These are phyloP conservation scores for Pantala flavescens DNA, from an alignment of 1,140 invertebrate genomes.

Conservation along the genomic window DNA sequence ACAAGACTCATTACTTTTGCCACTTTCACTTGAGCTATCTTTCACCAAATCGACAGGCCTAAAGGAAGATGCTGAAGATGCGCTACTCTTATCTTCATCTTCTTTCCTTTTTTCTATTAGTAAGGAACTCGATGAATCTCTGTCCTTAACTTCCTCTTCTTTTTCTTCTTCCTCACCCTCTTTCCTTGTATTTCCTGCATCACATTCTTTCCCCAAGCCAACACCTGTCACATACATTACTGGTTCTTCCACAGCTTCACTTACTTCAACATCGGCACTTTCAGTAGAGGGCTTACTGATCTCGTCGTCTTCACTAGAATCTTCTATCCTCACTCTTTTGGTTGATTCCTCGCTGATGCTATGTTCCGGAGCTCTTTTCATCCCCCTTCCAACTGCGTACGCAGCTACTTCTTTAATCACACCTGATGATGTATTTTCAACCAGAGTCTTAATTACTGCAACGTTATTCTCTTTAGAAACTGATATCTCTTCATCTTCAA, in stretches of 20 bases:
- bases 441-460: too few relatives aligned
- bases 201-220: conserved; percentile 58
- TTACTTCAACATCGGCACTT: conserved; percentile 37
- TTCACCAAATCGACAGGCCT: background rate
- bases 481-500: too few relatives aligned
- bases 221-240: conserved; percentile 59
- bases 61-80: background rate
- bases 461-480: too few relatives aligned
- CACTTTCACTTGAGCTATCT: background rate
- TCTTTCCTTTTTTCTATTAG: background rate
- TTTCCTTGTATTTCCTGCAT: conserved; percentile 38
- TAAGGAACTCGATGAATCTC: background rate
- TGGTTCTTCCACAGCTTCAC: conserved; percentile 60
- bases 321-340: conserved; percentile 21
- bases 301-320: background rate
- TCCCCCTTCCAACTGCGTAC: background rate
- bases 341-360: conserved; percentile 16
- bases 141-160: background rate
- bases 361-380: background rate
- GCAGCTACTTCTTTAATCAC: background rate
- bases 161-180: conserved; percentile 15
- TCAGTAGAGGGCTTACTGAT: conserved; percentile 24
- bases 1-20: background rate
- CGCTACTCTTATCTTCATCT: background rate
- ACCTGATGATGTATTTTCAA: background rate